These are phyloP conservation scores for Pectinophora gossypiella DNA, from an alignment of 1,140 invertebrate species.

Conservation along the genomic window DNA sequence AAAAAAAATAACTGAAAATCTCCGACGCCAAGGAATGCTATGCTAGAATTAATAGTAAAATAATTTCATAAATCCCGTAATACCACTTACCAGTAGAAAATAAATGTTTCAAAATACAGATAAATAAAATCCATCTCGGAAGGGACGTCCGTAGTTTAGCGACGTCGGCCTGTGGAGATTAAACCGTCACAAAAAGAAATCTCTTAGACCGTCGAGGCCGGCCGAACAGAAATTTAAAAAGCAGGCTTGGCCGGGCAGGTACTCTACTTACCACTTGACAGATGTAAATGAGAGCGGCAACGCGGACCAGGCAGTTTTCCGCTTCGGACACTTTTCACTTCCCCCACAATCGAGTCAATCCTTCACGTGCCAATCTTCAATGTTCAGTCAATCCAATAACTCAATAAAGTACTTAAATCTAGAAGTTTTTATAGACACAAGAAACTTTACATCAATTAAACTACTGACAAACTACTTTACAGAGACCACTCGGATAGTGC, in stretches of 20 bases:
- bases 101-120: no score
- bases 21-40: no score
- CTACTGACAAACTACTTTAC: conserved; percentile 11
- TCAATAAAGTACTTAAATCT: conserved; percentile 14
- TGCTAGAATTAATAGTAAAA: no score
- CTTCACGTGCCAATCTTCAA: conserved; percentile 35
- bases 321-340: conserved; percentile 44
- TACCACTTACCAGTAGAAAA: background rate
- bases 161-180: conserved; percentile 16
- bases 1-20: no score
- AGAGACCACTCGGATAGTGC: conserved; percentile 18
- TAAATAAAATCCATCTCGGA: background rate
- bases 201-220: conserved; percentile 22
- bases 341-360: conserved; percentile 55
- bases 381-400: conserved; percentile 22
- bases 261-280: conserved; percentile 54
- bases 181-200: conserved; percentile 20
- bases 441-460: conserved; percentile 7
- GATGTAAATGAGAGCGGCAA: conserved; percentile 48
- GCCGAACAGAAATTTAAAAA: conserved; percentile 37
- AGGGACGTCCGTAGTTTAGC: conserved; percentile 11
- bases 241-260: conserved; percentile 24
- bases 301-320: conserved; percentile 32
- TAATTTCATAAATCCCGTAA: background rate
- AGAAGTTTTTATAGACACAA: conserved; percentile 20